Evolutionary conservation across 1,140 invertebrate species (phyloP).

Genomic region (Plodia interpunctella): DNA sequence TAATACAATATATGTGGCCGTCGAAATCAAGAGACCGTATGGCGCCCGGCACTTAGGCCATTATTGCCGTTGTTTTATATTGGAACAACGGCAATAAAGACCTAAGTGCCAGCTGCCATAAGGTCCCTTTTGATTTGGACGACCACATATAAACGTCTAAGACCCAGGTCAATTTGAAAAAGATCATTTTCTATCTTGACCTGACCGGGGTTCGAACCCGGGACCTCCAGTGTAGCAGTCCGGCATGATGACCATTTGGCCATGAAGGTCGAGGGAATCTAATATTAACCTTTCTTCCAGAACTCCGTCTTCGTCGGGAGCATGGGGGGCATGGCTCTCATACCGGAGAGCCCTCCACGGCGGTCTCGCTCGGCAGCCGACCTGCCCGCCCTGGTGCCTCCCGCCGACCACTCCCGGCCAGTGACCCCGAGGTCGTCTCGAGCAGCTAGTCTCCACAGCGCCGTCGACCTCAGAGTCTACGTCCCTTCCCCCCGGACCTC

Average conservation of each 20-base stretch:
- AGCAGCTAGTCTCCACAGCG: constrained; percentile 62
- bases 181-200: too few relatives aligned
- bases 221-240: too few relatives aligned
- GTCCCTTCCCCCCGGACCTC: constrained; percentile 57
- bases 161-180: too few relatives aligned
- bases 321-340: constrained; percentile 77
- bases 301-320: constrained; percentile 91
- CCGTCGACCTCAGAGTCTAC: constrained; percentile 55
- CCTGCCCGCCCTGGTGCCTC: constrained; percentile 84
- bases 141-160: too few relatives aligned
- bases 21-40: too few relatives aligned
- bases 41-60: too few relatives aligned
- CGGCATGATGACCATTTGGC: too few relatives aligned
- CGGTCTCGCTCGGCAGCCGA: constrained; percentile 90
- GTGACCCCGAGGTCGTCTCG: constrained; percentile 50
- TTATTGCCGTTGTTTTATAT: too few relatives aligned
- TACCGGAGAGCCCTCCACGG: constrained; percentile 80
- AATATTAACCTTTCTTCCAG: constrained; percentile 60
- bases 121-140: too few relatives aligned
- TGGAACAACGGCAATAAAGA: too few relatives aligned
- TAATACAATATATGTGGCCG: too few relatives aligned
- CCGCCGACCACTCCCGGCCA: constrained; percentile 61
- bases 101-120: too few relatives aligned
- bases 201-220: constrained; percentile 6
- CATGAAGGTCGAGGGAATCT: background rate